Evolutionary conservation across 2,113 vertebrate species (phyloP).

Genomic region (Melanocharis versteri): DNA sequence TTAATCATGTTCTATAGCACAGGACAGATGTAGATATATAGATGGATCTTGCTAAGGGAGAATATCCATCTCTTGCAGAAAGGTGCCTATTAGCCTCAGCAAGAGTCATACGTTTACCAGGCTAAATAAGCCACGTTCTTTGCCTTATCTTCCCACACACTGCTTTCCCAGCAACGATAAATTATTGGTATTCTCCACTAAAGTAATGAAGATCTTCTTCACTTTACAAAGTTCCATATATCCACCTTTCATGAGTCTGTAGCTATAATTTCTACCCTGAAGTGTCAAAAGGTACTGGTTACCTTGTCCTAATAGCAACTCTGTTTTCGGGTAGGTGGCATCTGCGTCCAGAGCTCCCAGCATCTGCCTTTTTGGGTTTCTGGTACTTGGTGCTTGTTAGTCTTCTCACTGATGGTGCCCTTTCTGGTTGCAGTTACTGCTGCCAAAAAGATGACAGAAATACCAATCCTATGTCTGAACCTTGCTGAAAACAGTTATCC

Average conservation of each 20-base stretch:
- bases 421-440: background rate
- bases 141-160: background rate
- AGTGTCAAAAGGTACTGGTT: background rate
- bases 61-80: background rate
- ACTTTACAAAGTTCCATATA: background rate
- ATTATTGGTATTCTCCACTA: background rate
- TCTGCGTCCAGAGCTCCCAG: background rate
- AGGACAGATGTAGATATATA: background rate
- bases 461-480: background rate
- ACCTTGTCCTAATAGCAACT: background rate
- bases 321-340: background rate
- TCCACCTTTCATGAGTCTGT: background rate
- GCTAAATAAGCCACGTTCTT: background rate
- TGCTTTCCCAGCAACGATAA: background rate
- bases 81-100: background rate
- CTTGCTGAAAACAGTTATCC: background rate
- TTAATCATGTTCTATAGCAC: background rate
- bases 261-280: background rate
- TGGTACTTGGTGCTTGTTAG: background rate
- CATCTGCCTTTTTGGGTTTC: background rate
- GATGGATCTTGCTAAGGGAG: background rate
- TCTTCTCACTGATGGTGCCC: background rate
- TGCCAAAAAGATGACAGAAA: background rate
- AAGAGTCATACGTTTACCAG: background rate
- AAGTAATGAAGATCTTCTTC: background rate